phyloP scores from a whole-genome alignment of 2,888 invertebrate genomes.

The Conistra vaccinii region DNA sequence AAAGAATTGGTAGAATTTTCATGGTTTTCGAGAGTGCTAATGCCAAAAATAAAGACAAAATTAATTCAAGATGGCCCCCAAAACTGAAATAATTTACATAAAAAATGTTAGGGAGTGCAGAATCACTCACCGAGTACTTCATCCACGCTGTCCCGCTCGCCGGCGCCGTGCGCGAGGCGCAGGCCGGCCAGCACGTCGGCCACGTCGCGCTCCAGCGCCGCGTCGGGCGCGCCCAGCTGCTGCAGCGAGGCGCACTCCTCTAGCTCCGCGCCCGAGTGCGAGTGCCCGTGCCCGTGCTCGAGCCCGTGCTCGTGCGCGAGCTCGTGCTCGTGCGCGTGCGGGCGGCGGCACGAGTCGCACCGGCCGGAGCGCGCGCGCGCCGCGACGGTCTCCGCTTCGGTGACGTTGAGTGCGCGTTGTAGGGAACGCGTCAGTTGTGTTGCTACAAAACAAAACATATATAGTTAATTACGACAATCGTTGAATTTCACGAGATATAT shows the following conservation, averaged over 20 bases:
- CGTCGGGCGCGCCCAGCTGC: not conserved
- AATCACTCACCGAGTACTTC: constrained; percentile 57
- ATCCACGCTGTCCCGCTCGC: constrained; percentile 41
- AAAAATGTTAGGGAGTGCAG: not conserved
- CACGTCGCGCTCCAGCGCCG: constrained; percentile 62
- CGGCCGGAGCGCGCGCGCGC: constrained; percentile 72
- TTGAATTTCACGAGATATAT: not conserved
- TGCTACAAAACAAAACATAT: constrained; percentile 56
- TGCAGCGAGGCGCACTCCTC: not conserved
- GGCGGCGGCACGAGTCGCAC: constrained; percentile 74
- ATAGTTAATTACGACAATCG: not conserved
- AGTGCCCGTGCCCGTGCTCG: not conserved
- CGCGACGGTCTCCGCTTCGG: constrained; percentile 75
- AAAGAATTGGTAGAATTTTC: too few relatives aligned
- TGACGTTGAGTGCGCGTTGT: constrained; percentile 74
- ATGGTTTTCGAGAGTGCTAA: too few relatives aligned
- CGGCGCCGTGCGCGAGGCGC: not conserved
- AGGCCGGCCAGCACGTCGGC: constrained; percentile 71
- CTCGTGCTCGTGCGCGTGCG: not conserved
- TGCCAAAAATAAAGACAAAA: too few relatives aligned
- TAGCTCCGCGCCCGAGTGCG: constrained; percentile 34
- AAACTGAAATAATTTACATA: too few relatives aligned
- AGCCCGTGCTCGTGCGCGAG: not conserved
- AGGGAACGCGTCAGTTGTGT: constrained; percentile 75
- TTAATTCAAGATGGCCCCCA: not conserved